These are phyloP conservation scores for Capricornis sumatraensis DNA, from an alignment of 2,113 vertebrate species.

Conservation along the genomic window DNA sequence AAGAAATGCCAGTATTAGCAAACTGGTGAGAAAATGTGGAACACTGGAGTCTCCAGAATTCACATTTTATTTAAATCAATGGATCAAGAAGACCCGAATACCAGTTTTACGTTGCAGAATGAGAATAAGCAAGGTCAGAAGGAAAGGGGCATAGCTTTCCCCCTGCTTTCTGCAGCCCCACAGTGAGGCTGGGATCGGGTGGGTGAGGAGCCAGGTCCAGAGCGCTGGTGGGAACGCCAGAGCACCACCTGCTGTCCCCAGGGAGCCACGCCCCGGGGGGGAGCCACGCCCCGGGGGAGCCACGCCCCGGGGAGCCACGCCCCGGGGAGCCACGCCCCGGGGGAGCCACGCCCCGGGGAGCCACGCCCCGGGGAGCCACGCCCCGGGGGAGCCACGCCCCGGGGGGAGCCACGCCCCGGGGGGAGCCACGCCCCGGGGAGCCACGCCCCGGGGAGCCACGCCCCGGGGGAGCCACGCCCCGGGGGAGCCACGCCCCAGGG, in stretches of 20 bases:
- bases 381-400: no score
- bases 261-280: neutral
- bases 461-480: no score
- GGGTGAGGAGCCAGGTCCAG: neutral
- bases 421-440: no score
- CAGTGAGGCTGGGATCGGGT: neutral
- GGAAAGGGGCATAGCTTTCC: neutral
- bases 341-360: no score
- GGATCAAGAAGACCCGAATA: neutral
- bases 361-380: no score
- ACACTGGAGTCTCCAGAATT: neutral
- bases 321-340: no score
- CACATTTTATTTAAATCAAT: neutral
- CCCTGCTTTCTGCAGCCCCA: rapidly evolving
- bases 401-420: no score
- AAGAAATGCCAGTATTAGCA: neutral
- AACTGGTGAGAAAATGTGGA: neutral
- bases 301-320: no score
- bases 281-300: no score
- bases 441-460: no score
- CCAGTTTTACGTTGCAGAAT: neutral
- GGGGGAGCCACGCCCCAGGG: no score
- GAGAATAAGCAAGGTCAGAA: neutral
- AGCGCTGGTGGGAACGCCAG: neutral
- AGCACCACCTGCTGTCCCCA: neutral